phyloP scores from a whole-genome alignment of 2,888 invertebrate genomes.

The Agrenia bidenticulata region DNA sequence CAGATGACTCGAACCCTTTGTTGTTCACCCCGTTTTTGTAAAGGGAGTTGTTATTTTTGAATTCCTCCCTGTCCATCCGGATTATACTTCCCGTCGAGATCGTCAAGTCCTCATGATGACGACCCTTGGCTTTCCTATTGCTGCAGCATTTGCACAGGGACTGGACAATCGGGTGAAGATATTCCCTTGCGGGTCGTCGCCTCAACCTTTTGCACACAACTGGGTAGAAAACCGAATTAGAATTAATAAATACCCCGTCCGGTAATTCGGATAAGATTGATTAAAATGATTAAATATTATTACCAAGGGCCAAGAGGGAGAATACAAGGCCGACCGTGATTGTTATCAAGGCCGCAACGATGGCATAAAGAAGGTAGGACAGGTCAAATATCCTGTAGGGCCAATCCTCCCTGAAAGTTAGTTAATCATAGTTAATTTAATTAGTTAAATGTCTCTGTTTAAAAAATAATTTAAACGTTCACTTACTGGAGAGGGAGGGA shows the following conservation, averaged over 20 bases:
- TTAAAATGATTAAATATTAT: background rate
- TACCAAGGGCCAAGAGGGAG: slow-evolving; percentile 32
- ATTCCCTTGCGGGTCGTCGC: slow-evolving; percentile 2
- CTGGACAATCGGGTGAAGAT: slow-evolving; percentile 24
- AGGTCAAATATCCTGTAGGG: slow-evolving; percentile 47
- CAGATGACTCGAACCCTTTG: background rate
- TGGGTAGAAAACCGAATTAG: background rate
- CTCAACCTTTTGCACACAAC: slow-evolving; percentile 7
- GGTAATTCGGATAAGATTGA: background rate
- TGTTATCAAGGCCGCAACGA: slow-evolving; percentile 34
- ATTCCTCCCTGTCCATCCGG: no score
- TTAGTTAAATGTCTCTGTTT: no score
- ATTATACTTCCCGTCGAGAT: slow-evolving; percentile 1
- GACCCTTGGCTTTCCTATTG: background rate
- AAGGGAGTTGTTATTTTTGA: no score
- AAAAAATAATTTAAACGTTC: no score
- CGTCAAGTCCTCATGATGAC: background rate
- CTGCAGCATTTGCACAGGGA: slow-evolving; percentile 18
- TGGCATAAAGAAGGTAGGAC: slow-evolving; percentile 46
- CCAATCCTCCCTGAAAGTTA: slow-evolving; percentile 38
- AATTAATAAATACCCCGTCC: background rate
- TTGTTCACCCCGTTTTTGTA: background rate
- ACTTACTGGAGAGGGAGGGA: no score
- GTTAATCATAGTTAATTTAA: no score
- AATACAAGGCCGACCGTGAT: slow-evolving; percentile 41